Evolutionary conservation across 2,113 vertebrate species (phyloP).

Genomic region (Xyrauchen texanus): DNA sequence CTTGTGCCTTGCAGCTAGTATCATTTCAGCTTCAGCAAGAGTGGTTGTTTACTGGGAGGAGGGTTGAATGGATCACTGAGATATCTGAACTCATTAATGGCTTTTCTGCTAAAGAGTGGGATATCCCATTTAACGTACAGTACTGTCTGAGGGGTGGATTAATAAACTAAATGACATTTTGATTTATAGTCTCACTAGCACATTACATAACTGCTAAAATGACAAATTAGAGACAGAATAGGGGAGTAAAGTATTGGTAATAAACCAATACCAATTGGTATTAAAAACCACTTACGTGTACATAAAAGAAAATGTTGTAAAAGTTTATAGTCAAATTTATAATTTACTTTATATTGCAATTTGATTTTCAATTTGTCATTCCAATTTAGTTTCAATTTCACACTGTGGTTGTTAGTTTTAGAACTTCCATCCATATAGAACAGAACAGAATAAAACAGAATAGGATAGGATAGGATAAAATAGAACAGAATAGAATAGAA

Average conservation of each 20-base stretch:
- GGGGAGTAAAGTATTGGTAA: background rate
- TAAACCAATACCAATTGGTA: too few relatives aligned
- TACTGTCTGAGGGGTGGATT: background rate
- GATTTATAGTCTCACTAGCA: background rate
- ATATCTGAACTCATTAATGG: background rate
- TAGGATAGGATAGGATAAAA: too few relatives aligned
- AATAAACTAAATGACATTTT: constrained; percentile 12
- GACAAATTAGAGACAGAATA: background rate
- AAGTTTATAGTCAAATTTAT: too few relatives aligned
- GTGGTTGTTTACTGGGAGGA: constrained; percentile 10
- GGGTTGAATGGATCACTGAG: constrained; percentile 14
- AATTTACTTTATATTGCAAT: too few relatives aligned
- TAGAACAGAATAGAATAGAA: too few relatives aligned
- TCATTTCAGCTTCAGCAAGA: constrained; percentile 9
- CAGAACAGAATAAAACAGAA: too few relatives aligned
- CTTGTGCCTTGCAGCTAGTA: background rate
- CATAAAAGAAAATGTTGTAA: too few relatives aligned
- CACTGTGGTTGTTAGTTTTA: too few relatives aligned
- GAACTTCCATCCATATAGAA: too few relatives aligned
- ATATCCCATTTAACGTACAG: constrained; percentile 7
- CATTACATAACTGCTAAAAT: background rate
- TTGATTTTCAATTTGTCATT: too few relatives aligned
- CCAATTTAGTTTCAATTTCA: too few relatives aligned
- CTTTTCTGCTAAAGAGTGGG: background rate
- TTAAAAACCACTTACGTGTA: too few relatives aligned